These are phyloP conservation scores for Oasisia sp. DNA, from an alignment of 2,888 invertebrate genomes.

Conservation along the genomic window DNA sequence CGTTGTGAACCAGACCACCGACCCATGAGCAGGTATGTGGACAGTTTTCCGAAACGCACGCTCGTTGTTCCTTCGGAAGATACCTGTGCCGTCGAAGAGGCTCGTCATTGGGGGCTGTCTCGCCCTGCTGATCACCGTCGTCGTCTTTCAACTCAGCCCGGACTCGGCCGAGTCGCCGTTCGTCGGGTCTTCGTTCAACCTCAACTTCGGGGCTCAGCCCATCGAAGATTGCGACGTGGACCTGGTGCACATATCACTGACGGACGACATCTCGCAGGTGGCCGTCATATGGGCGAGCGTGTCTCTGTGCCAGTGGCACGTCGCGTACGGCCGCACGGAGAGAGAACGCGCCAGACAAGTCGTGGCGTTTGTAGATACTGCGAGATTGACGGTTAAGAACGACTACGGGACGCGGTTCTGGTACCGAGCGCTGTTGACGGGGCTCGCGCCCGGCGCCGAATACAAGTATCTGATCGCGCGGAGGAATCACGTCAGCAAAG, in stretches of 20 bases:
- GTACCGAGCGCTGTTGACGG: slow-evolving; percentile 48
- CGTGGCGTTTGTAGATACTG: not conserved
- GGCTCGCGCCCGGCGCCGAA: slow-evolving; percentile 44
- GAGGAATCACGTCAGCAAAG: slow-evolving; percentile 49
- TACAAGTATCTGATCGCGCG: slow-evolving; percentile 50
- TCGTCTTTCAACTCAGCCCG: not conserved
- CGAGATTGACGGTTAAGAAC: slow-evolving; percentile 36
- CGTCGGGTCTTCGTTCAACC: not conserved
- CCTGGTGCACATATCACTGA: slow-evolving; percentile 53
- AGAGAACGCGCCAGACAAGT: not conserved
- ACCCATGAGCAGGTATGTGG: not conserved
- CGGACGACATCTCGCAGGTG: slow-evolving; percentile 46
- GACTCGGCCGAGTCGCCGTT: not conserved
- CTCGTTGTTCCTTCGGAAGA: not conserved
- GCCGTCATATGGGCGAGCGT: slow-evolving; percentile 50
- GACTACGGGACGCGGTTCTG: slow-evolving; percentile 47
- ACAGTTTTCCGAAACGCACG: not conserved
- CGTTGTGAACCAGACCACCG: not conserved
- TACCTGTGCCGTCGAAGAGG: not conserved
- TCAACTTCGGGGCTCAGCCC: slow-evolving; percentile 7
- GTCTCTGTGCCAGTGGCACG: not conserved
- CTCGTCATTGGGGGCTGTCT: not conserved
- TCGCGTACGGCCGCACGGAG: slow-evolving; percentile 8
- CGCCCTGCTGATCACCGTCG: not conserved
- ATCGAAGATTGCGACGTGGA: slow-evolving; percentile 38